Percentiles rank a stretch among this genome's conserved stretches.
phyloP scores from a whole-genome alignment of 2,113 vertebrate species.

The Rhinoderma darwinii region DNA sequence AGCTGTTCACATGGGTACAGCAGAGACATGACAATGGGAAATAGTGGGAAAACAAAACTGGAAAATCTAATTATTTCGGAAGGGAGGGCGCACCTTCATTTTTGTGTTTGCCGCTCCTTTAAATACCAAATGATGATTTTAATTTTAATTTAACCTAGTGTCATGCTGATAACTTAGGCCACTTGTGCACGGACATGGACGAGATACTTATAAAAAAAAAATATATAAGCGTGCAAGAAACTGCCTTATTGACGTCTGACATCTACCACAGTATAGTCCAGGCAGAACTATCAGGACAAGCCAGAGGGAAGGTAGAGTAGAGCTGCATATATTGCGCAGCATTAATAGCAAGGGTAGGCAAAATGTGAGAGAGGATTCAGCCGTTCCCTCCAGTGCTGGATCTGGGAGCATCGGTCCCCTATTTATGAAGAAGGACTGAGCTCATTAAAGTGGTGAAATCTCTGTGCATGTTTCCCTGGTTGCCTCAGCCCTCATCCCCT shows the following conservation, averaged over 20 bases:
- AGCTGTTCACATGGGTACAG: too few relatives aligned
- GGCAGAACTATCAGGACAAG: neutral
- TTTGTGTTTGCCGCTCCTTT: too few relatives aligned
- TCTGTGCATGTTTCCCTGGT: constrained; percentile 8
- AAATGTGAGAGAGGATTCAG: neutral
- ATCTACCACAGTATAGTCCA: neutral
- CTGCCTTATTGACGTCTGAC: neutral
- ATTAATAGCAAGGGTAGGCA: neutral
- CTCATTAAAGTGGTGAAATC: neutral
- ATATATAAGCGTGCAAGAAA: neutral
- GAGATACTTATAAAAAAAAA: neutral
- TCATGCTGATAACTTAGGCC: neutral
- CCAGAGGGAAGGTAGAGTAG: neutral
- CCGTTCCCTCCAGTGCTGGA: neutral
- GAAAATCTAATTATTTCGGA: too few relatives aligned
- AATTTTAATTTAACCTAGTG: too few relatives aligned
- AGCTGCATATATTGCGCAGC: neutral
- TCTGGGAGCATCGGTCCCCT: neutral
- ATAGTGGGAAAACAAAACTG: too few relatives aligned
- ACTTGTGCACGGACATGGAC: neutral
- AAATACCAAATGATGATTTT: too few relatives aligned
- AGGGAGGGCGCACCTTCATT: too few relatives aligned
- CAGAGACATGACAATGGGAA: too few relatives aligned
- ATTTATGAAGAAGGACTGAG: neutral
- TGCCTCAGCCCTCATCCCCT: constrained; percentile 17